Conservation (phyloP, 1,140 invertebrate species). For the Micrasema longulum region DNA sequence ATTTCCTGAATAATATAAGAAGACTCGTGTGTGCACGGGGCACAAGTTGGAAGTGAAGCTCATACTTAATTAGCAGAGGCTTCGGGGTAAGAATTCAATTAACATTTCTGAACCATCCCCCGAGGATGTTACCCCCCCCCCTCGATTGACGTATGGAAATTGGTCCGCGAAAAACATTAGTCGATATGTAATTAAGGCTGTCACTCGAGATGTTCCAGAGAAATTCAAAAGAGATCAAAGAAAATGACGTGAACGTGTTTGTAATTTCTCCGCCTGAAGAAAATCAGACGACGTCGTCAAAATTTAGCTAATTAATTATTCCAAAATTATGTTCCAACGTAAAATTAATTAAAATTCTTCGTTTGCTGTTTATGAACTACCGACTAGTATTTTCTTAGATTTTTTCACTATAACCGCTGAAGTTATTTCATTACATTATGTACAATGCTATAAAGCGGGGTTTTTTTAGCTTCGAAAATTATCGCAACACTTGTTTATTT, state of each 20-base stretch:
- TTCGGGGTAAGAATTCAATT: constrained; percentile 52
- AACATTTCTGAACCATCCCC: constrained; percentile 48
- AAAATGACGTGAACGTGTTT: constrained; percentile 33
- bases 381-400: too few relatives aligned
- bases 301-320: constrained; percentile 20
- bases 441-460: too few relatives aligned
- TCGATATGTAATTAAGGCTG: constrained; percentile 37
- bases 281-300: neutral
- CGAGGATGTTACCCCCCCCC: constrained; percentile 23
- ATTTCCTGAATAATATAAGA: constrained; percentile 36
- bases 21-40: constrained; percentile 16
- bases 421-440: too few relatives aligned
- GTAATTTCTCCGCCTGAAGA: constrained; percentile 11
- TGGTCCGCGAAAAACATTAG: constrained; percentile 41
- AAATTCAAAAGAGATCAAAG: constrained; percentile 39
- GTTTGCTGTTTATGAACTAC: too few relatives aligned
- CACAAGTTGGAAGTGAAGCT: constrained; percentile 5
- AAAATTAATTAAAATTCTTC: too few relatives aligned
- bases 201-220: constrained; percentile 33
- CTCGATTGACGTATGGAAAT: constrained; percentile 44
- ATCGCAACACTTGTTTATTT: too few relatives aligned
- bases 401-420: too few relatives aligned
- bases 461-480: too few relatives aligned
- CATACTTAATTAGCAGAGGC: constrained; percentile 46
- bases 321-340: too few relatives aligned